phyloP scores from a whole-genome alignment of 2,888 invertebrate species.

The Cheilosia grossa region DNA sequence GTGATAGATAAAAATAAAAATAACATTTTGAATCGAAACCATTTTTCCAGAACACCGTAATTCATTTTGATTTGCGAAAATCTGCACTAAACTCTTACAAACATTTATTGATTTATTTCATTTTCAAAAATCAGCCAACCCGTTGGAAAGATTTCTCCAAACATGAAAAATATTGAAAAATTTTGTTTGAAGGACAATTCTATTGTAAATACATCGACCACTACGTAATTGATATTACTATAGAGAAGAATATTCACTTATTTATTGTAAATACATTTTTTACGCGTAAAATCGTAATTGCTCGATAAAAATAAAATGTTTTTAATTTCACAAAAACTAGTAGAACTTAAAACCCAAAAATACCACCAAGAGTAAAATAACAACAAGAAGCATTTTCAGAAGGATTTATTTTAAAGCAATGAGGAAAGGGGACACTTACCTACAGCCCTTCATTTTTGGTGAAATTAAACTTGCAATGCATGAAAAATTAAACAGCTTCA shows the following conservation, averaged over 20 bases:
- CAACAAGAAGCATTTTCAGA: not conserved
- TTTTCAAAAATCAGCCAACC: not conserved
- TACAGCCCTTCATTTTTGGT: too few relatives aligned
- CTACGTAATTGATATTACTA: conserved; percentile 59
- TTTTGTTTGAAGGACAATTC: conserved; percentile 24
- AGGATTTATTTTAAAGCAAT: not conserved
- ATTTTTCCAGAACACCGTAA: not conserved
- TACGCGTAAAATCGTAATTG: conserved; percentile 4
- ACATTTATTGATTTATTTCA: not conserved
- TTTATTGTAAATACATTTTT: conserved; percentile 64
- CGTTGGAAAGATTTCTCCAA: not conserved
- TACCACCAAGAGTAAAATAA: conserved; percentile 49
- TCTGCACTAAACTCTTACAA: conserved; percentile 12
- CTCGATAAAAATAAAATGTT: conserved; percentile 24
- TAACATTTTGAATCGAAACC: not conserved
- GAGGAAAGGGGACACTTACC: too few relatives aligned
- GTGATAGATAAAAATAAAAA: conserved; percentile 6
- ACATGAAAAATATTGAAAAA: conserved; percentile 3
- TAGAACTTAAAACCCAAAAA: conserved; percentile 24
- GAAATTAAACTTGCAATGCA: too few relatives aligned
- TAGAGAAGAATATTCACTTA: conserved; percentile 11
- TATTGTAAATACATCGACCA: conserved; percentile 73
- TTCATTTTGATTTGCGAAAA: conserved; percentile 1
- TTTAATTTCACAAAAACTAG: conserved; percentile 29
- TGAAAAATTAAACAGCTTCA: too few relatives aligned